Conservation (phyloP, 2,113 vertebrate species). For the Lonchura striata region DNA sequence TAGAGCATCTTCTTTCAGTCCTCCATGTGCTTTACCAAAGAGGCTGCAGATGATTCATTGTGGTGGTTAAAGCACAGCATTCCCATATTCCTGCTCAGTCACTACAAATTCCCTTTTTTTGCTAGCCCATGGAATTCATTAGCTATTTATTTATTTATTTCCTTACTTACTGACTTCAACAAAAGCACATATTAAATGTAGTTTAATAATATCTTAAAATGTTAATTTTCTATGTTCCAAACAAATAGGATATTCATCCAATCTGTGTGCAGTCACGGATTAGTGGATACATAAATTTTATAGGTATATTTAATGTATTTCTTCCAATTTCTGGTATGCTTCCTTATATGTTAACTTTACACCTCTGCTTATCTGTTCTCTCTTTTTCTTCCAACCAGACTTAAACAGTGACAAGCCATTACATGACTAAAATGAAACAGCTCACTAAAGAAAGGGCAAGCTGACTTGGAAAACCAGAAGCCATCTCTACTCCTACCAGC, state of each 20-base stretch:
- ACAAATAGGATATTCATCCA: background rate
- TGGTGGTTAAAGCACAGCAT: background rate
- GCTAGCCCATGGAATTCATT: background rate
- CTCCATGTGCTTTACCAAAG: background rate
- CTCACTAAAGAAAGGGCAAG: background rate
- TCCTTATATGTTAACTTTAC: background rate
- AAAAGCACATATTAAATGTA: background rate
- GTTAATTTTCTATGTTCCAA: background rate
- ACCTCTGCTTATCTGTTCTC: background rate
- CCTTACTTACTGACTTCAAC: background rate
- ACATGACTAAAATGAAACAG: background rate
- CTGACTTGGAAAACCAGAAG: slow-evolving; percentile 19
- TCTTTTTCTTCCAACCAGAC: background rate
- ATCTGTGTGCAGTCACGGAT: background rate
- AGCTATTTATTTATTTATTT: background rate
- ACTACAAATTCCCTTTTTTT: background rate
- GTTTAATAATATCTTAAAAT: background rate
- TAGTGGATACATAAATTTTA: background rate
- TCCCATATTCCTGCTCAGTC: background rate
- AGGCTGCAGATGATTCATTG: background rate
- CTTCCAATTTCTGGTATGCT: background rate
- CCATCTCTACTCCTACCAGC: slow-evolving; percentile 37
- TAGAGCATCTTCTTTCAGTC: background rate
- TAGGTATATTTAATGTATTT: background rate
- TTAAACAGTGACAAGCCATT: background rate